Evolutionary conservation across 2,888 invertebrate genomes (phyloP), one percentile per base, ranked within the genome.

Genomic region (Lepidocyrtoides sp.): DNA sequence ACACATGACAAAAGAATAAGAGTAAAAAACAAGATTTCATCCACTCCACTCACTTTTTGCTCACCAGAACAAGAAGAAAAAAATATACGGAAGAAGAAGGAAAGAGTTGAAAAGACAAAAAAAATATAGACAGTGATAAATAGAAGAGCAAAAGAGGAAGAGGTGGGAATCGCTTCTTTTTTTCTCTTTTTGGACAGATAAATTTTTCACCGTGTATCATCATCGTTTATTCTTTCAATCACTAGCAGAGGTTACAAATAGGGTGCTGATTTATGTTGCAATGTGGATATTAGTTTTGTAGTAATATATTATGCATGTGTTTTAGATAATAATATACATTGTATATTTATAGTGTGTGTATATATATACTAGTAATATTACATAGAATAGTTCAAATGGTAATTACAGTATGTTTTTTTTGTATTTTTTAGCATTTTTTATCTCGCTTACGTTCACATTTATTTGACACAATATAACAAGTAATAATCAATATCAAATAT

Each of bases 141-240:
- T 36, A 36, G 20, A 17, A 54, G 54, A 57, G 79, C 36, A 36
- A 79, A 54, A 57, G 41, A 36, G 0, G 32, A 41, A 41, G 63
- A 82, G 44, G 20, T 14, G 66, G 51, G 82, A 72, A 83, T 63
- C 75, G 81, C 72, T 88, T 82, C 41, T 7, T 79, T n/a, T 81
- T 88, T 29, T 83, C 82, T 66, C 57, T 26, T 79, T 88, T 29
- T 89, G 89, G 89, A 89, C 89, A 89, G 89, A 89, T 83, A 89
- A 83, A 54, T 51, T 60, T 83, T 89, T 83, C 81, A 82, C 72
- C 72, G 26, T 88, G 87, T 88, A 82, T 88, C 81, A 72, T 75
- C 75, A 72, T 83, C 83, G 57, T 83, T 81, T 57, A 63, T 83
- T 83, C 83, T 32, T 41, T 41, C 75, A 75, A 75, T 75, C 75